phyloP scores from a whole-genome alignment of 2,113 vertebrate genomes.

The Cyanoramphus novaezelandiae region DNA sequence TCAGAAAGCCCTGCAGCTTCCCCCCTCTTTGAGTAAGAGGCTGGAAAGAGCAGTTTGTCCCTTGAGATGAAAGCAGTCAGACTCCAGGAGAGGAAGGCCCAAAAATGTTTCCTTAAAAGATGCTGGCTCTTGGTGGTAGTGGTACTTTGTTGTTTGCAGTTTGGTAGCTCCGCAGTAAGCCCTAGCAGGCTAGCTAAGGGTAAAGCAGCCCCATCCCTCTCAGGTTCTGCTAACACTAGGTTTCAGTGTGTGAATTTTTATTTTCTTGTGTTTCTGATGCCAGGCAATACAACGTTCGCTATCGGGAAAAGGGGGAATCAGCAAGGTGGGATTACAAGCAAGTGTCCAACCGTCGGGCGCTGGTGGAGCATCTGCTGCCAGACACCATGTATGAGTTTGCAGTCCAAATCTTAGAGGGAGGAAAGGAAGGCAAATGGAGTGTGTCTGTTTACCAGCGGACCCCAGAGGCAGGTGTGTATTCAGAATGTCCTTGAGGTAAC shows the following conservation, averaged over 20 bases:
- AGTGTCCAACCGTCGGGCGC: conserved; percentile 78
- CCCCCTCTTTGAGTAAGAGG: neutral
- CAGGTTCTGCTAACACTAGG: neutral
- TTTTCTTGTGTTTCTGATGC: neutral
- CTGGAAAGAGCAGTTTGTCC: neutral
- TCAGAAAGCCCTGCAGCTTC: neutral
- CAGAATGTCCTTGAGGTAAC: neutral
- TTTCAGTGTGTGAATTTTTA: accelerated
- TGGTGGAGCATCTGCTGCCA: conserved; percentile 86
- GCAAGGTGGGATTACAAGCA: conserved; percentile 95
- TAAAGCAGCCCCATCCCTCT: neutral
- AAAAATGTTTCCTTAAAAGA: neutral
- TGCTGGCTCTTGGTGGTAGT: neutral
- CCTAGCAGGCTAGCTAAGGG: neutral
- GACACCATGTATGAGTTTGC: conserved; percentile 97
- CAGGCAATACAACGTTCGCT: conserved; percentile 89
- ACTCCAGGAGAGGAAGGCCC: neutral
- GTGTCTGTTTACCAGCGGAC: conserved; percentile 93
- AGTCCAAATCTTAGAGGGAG: conserved; percentile 86
- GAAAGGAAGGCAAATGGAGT: conserved; percentile 89
- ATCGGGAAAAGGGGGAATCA: conserved; percentile 93
- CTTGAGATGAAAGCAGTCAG: neutral
- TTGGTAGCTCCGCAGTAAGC: neutral
- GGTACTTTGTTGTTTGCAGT: neutral
- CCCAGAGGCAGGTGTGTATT: conserved; percentile 88